These are phyloP conservation scores for Scotopteryx bipunctaria DNA, from an alignment of 2,888 invertebrate genomes.

Conservation along the genomic window DNA sequence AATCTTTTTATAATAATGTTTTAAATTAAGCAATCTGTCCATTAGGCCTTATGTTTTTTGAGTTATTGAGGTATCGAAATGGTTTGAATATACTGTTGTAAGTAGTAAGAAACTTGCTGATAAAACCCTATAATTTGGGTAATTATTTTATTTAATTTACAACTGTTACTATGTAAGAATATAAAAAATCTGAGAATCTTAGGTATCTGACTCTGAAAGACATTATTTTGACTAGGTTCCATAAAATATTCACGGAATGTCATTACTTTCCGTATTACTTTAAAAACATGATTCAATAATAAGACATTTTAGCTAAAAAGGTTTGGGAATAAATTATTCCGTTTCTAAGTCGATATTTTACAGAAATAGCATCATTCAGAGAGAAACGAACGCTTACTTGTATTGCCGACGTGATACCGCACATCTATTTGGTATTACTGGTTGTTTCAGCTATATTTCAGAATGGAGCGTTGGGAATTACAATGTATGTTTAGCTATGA, in stretches of 20 bases:
- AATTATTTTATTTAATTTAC: too few relatives aligned
- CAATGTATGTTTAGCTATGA: background rate
- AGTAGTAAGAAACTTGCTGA: too few relatives aligned
- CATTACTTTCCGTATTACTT: background rate
- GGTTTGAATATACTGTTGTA: too few relatives aligned
- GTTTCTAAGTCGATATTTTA: conserved; percentile 39
- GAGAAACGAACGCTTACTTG: conserved; percentile 50
- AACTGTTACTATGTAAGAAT: too few relatives aligned
- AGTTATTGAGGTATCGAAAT: too few relatives aligned
- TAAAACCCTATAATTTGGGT: too few relatives aligned
- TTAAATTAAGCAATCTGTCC: too few relatives aligned
- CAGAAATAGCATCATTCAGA: conserved; percentile 46
- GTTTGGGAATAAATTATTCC: conserved; percentile 14
- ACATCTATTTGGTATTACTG: conserved; percentile 41
- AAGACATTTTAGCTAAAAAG: conserved; percentile 2
- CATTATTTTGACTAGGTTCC: too few relatives aligned
- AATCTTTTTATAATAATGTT: too few relatives aligned
- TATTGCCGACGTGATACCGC: conserved; percentile 54
- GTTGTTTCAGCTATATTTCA: background rate
- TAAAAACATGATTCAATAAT: conserved; percentile 5
- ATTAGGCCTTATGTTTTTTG: too few relatives aligned
- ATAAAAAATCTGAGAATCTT: too few relatives aligned
- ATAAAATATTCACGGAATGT: conserved; percentile 4
- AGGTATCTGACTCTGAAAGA: too few relatives aligned
- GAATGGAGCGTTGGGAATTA: background rate